Base-by-base conservation (phyloP, 2,888 invertebrate species). In the Agriotes lineatus region DNA sequence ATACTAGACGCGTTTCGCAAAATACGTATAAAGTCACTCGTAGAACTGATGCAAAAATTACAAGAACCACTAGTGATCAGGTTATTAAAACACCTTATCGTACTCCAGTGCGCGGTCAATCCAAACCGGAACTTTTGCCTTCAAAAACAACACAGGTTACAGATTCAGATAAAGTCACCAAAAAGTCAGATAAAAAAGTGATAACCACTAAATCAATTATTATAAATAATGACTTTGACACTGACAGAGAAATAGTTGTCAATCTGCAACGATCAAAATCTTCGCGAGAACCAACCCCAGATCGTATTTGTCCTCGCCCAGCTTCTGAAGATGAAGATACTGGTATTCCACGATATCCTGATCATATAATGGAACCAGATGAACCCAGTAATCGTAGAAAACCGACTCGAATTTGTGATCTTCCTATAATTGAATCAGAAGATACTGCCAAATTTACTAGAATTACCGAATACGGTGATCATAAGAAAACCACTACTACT, bases 311-410 rank as follows among this genome's bases (percentile, higher is more conserved):
- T 75, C 91, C 91, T 0, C 88, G 89, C 7, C 91, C 91, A 0
- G 86, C 90, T 2, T 87, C 87, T 37, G 86, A 88, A 5, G 84
- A 85, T 37, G 85, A 85, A 54, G 88, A 88, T 52, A 88, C 88
- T 68, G 86, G 89, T 52, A 87, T 87, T 60, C 91, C 91, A 1
- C 87, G 93, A 62, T 92, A 90, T 79, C 93, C 93, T 0, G 93
- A 93, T 80, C 88, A 89, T 77, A 90, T 93, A 0, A 89, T 87
- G 76, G 93, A 93, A 81, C 93, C 93, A 0, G 93, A 93, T 72
- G 93, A 93, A 76, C 88, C 88, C 33, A 81, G 69, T 22, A 58
- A 77, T 0, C 84, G 85, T 9, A 75, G 71, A 57, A 84, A 82
- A 69, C 85, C 85, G 35, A 39, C 76, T 2, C 81, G 82, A 54